These are phyloP conservation scores for Drosophila siamana DNA, from an alignment of 2,888 invertebrate species.

Conservation along the genomic window DNA sequence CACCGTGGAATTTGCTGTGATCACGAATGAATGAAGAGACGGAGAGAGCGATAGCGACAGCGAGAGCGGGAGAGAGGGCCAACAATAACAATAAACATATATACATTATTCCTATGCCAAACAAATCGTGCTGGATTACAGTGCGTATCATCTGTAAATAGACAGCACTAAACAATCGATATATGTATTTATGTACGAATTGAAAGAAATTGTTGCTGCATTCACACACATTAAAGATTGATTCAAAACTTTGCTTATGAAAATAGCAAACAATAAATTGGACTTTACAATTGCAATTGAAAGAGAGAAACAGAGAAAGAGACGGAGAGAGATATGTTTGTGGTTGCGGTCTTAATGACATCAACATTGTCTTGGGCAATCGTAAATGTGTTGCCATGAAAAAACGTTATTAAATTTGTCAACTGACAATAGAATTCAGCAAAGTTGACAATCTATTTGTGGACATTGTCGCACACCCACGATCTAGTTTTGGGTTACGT, in stretches of 20 bases:
- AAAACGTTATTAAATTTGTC: not conserved
- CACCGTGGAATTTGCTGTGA: conserved; percentile 52
- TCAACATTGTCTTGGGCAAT: not conserved
- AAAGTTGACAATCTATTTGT: conserved; percentile 9
- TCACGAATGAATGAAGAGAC: conserved; percentile 72
- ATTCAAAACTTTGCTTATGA: not conserved
- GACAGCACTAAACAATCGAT: not conserved
- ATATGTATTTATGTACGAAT: no score
- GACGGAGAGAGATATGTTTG: no score
- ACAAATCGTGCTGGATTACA: conserved; percentile 41
- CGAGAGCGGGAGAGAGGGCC: conserved; percentile 1
- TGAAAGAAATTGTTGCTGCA: not conserved
- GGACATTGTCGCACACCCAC: conserved; percentile 24
- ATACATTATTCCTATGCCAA: conserved; percentile 63
- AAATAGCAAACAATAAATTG: no score
- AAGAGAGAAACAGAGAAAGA: no score
- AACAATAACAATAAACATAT: conserved; percentile 67
- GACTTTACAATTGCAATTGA: not conserved
- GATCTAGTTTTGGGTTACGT: conserved; percentile 16
- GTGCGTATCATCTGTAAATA: conserved; percentile 30
- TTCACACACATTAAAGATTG: not conserved
- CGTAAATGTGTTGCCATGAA: not conserved
- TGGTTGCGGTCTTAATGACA: no score
- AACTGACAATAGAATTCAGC: not conserved
- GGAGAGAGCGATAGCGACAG: conserved; percentile 18